These are phyloP conservation scores for Neodiprion lecontei DNA, from an alignment of 1,140 invertebrate species.

Conservation along the genomic window DNA sequence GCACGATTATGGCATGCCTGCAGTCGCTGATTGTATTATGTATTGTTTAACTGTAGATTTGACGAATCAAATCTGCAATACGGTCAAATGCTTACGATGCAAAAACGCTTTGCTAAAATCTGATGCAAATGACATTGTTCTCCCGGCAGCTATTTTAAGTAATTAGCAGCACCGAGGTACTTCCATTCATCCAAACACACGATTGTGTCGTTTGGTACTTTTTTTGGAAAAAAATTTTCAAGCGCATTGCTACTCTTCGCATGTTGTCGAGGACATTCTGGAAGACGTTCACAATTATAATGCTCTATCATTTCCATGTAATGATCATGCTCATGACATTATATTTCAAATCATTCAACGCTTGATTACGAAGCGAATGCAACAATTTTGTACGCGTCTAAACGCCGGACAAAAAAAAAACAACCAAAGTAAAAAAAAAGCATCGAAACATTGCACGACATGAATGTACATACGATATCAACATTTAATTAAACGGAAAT, in stretches of 20 bases:
- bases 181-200: constrained; percentile 13
- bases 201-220: constrained; percentile 18
- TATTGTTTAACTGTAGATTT: constrained; percentile 23
- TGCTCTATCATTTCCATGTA: constrained; percentile 21
- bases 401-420: constrained; percentile 22
- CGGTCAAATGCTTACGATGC: constrained; percentile 1
- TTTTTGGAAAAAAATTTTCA: constrained; percentile 21
- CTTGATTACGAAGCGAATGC: constrained; percentile 22
- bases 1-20: too few species aligned
- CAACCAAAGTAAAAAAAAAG: constrained; percentile 23
- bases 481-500: too few species aligned
- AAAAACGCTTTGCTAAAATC: not conserved
- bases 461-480: too few species aligned
- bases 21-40: not conserved
- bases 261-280: constrained; percentile 21
- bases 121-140: not conserved
- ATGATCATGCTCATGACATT: constrained; percentile 19
- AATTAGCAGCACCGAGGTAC: not conserved
- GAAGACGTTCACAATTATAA: constrained; percentile 15
- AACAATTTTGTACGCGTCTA: constrained; percentile 13
- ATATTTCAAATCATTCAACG: constrained; percentile 13
- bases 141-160: not conserved
- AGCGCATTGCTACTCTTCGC: constrained; percentile 17
- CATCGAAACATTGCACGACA: constrained; percentile 22
- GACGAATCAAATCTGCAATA: constrained; percentile 16